These are phyloP conservation scores for Synanceia verrucosa DNA, from an alignment of 2,797 vertebrate species.

Conservation along the genomic window DNA sequence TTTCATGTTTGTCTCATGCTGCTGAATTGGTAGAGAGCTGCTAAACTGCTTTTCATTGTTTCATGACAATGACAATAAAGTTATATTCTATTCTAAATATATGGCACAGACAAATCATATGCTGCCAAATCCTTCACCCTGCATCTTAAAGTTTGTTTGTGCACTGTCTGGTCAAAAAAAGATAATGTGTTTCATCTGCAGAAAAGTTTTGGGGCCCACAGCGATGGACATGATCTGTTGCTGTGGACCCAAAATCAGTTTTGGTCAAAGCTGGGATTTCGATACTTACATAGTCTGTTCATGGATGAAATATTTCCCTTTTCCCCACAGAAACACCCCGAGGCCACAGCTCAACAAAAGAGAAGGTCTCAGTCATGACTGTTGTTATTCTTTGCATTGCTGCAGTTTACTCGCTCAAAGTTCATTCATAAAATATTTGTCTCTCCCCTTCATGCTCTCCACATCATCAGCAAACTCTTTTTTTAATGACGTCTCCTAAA, in stretches of 20 bases:
- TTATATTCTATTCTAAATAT: no score
- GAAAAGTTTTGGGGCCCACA: no score
- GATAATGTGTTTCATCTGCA: no score
- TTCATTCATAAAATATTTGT: slow-evolving; percentile 4
- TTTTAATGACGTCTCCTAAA: slow-evolving; percentile 44
- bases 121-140: no score
- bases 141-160: no score
- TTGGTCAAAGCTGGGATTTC: not conserved
- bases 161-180: no score
- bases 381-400: not conserved
- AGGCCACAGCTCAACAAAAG: slow-evolving; percentile 37
- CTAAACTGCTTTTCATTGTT: no score
- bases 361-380: slow-evolving; percentile 36
- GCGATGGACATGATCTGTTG: not conserved
- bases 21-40: no score
- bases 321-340: slow-evolving; percentile 28
- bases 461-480: not conserved
- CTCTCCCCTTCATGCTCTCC: not conserved
- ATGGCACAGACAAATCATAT: no score
- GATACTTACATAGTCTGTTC: slow-evolving; percentile 42
- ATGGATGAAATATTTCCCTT: slow-evolving; percentile 11
- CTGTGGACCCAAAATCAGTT: not conserved
- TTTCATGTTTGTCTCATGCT: no score
- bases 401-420: not conserved
- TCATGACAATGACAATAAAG: no score